Base-by-base conservation (phyloP, 2,888 invertebrate genomes). In the Caenorhabditis macrosperma region DNA sequence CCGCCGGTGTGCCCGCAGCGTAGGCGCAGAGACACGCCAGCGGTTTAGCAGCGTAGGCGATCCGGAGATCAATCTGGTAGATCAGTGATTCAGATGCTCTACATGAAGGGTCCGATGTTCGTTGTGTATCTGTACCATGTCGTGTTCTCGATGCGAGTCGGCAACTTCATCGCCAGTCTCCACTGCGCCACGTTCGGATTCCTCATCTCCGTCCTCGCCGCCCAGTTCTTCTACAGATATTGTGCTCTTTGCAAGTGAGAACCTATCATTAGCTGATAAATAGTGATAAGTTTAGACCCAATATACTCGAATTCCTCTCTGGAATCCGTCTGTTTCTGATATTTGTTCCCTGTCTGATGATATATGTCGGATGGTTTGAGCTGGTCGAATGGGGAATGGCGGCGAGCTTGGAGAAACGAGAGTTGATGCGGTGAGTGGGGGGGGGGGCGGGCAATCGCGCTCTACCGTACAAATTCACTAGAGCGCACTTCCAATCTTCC, bases 21-120 rank as follows among this genome's bases (percentile, higher is more conserved):
- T n/a, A 30, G n/a, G n/a, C n/a, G n/a, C n/a, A n/a, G n/a, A n/a
- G n/a, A n/a, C n/a, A n/a, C n/a, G n/a, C n/a, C n/a, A n/a, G n/a
- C n/a, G n/a, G 44, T 30, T 15, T 20, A 26, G 4, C 10, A 12
- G 15, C n/a, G n/a, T n/a, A n/a, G n/a, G n/a, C n/a, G n/a, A n/a
- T n/a, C n/a, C n/a, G n/a, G n/a, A n/a, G n/a, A n/a, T n/a, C n/a
- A n/a, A n/a, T n/a, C n/a, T n/a, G n/a, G n/a, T n/a, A n/a, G n/a
- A n/a, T n/a, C n/a, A n/a, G n/a, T n/a, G n/a, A 17, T 63, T 20
- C 33, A 63, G 54, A 28, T 64, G 12, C 9, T 64, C 9, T 52
- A 64, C 33, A 38, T 64, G n/a, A 64, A 64, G 12, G 64, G 54
- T 0, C 41, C 64, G 7, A 52, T 64, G 24, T 48, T 64, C 6